phyloP scores from a whole-genome alignment of 2,113 vertebrate species.

The Pycnonotus jocosus region DNA sequence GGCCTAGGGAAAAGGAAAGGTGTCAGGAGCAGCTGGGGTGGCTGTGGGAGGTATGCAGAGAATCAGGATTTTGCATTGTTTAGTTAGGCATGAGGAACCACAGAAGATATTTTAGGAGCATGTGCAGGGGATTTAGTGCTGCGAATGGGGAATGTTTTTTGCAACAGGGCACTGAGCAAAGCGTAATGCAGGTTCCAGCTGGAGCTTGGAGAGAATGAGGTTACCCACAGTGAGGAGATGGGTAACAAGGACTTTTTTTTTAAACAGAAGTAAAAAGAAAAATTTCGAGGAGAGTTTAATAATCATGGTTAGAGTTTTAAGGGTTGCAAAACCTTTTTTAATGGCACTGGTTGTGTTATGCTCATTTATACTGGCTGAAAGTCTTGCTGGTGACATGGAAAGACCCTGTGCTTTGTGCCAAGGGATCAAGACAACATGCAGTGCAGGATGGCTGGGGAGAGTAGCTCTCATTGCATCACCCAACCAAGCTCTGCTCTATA shows the following conservation, averaged over 20 bases:
- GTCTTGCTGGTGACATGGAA: background rate
- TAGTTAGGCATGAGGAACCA: slow-evolving; percentile 32
- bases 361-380: background rate
- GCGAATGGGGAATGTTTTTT: background rate
- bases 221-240: slow-evolving; percentile 20
- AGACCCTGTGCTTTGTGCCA: background rate
- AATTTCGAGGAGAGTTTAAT: background rate
- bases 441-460: background rate
- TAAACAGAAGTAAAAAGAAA: background rate
- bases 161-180: background rate
- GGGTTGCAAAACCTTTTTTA: background rate
- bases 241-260: background rate
- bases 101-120: slow-evolving; percentile 32
- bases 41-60: slow-evolving; percentile 40
- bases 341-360: background rate
- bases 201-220: slow-evolving; percentile 35
- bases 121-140: slow-evolving; percentile 32
- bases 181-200: slow-evolving; percentile 35
- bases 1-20: slow-evolving; percentile 34
- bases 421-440: background rate
- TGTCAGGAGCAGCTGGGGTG: slow-evolving; percentile 48
- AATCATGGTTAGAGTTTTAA: background rate
- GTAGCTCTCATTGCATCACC: background rate
- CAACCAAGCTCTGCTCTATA: background rate
- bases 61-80: slow-evolving; percentile 38